These are phyloP conservation scores for Saiga tatarica DNA, from an alignment of 2,113 vertebrate genomes.

Conservation along the genomic window DNA sequence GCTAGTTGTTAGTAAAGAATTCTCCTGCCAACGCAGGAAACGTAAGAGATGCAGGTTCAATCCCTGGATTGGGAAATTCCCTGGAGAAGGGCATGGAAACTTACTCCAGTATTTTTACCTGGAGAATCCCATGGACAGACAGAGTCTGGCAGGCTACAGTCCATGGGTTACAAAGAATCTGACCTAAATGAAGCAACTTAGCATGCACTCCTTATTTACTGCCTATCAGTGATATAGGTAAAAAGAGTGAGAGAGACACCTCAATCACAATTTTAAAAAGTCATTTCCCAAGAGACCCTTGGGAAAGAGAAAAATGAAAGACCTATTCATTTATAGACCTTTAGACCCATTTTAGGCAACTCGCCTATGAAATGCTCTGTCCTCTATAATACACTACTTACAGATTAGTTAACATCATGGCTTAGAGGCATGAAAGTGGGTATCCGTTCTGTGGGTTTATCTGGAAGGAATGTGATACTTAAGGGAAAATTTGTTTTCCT, in stretches of 20 bases:
- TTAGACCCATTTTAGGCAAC: neutral
- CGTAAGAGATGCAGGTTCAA: accelerated
- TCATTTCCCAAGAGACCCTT: constrained; percentile 40
- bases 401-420: neutral
- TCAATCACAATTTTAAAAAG: neutral
- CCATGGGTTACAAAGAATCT: neutral
- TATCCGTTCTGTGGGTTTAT: neutral
- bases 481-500: neutral
- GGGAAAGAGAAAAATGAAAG: constrained; percentile 20
- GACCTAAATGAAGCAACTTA: neutral
- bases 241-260: constrained; percentile 33
- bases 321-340: neutral
- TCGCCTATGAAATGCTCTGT: neutral
- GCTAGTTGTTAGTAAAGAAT: neutral
- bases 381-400: neutral
- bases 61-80: neutral
- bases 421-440: neutral
- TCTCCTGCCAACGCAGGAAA: accelerated
- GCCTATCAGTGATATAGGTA: constrained; percentile 14
- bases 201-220: neutral
- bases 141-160: neutral
- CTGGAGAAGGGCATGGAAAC: neutral
- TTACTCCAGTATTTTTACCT: neutral
- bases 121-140: neutral
- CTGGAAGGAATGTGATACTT: neutral